Evolutionary conservation across 2,888 invertebrate species (phyloP), one percentile per base, ranked within the genome.

Genomic region (Argyresthia goedartella): DNA sequence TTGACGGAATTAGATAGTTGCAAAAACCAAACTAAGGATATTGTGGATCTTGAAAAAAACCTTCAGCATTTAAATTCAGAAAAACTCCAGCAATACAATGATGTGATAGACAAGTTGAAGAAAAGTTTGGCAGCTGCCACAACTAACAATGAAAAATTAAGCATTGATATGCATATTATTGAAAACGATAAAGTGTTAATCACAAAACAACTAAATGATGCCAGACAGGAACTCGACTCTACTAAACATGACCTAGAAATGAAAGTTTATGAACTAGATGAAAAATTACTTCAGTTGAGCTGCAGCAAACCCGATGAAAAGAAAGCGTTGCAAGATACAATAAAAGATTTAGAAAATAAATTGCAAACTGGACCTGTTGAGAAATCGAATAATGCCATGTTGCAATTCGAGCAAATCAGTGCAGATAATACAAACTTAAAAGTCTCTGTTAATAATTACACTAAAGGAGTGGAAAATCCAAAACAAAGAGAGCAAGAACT

Each of bases 141-240:
- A 60, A 72, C 81, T 39, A 84, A 81, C 61, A 78, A 86, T 53
- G 86, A 87, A 57, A 87, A 87, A 57, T 68, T 86, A 4, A 76
- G 85, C 36, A 89, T 88, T 60, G 81, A 89, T 57, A 75, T 87
- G 49, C 85, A 85, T 56, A 87, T 88, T 53, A 61, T 86, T 46
- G 84, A 84, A 67, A 88, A 88, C 61, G 85, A 87, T 56, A 88
- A 87, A 64, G 81, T 85, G 4, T 66, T 87, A 49, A 63, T 86
- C 44, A 77, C 75, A 8, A 78, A 82, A 59, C 75, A 86, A 63
- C 64, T 87, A 1, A 76, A 81, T 59, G 85, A 86, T 48, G 64
- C 88, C 16, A 81, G 78, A 25, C 25, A 25, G 3, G 6, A 25
- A 25, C 6, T 25, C 6, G 25, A 4, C 25, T 25, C 25, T 25